A percentile compares a stretch with the other conserved stretches of the same genome.
Conservation (phyloP, 2,888 invertebrate species). For the Autographa pulchrina region DNA sequence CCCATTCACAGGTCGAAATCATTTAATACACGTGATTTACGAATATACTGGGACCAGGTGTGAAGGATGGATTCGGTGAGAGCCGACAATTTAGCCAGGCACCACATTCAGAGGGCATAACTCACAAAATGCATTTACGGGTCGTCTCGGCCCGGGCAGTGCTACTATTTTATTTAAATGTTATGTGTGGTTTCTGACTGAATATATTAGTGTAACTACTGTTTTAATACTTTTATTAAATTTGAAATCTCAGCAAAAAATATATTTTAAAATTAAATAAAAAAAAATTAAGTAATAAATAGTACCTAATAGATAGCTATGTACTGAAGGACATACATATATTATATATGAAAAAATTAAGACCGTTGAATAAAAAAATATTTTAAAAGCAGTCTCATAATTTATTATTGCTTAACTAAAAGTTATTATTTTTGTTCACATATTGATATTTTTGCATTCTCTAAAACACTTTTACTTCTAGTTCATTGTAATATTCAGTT, state of each 20-base stretch:
- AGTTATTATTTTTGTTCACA: too few species aligned
- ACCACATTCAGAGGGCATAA: constrained; percentile 77
- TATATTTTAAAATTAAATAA: too few species aligned
- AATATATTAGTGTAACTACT: neutral
- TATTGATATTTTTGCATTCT: too few species aligned
- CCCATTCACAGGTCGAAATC: constrained; percentile 3
- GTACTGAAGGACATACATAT: too few species aligned
- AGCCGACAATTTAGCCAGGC: constrained; percentile 75
- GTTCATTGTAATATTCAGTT: neutral
- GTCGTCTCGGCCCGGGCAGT: constrained; percentile 51
- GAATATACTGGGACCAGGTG: constrained; percentile 63
- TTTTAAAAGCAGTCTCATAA: too few species aligned
- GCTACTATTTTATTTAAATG: constrained; percentile 37
- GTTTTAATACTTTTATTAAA: neutral
- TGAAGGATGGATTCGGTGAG: constrained; percentile 63
- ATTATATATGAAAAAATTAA: too few species aligned
- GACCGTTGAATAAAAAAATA: too few species aligned
- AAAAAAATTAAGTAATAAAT: too few species aligned
- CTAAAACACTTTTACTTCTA: too few species aligned
- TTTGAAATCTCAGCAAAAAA: too few species aligned
- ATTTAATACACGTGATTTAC: constrained; percentile 45
- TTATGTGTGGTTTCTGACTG: constrained; percentile 9
- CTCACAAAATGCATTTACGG: constrained; percentile 82
- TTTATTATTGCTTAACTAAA: too few species aligned
- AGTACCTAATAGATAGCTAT: too few species aligned